Evolutionary conservation across 2,888 invertebrate species (phyloP), one percentile per base, ranked within the genome.

Genomic region (Lomographa bimaculata): DNA sequence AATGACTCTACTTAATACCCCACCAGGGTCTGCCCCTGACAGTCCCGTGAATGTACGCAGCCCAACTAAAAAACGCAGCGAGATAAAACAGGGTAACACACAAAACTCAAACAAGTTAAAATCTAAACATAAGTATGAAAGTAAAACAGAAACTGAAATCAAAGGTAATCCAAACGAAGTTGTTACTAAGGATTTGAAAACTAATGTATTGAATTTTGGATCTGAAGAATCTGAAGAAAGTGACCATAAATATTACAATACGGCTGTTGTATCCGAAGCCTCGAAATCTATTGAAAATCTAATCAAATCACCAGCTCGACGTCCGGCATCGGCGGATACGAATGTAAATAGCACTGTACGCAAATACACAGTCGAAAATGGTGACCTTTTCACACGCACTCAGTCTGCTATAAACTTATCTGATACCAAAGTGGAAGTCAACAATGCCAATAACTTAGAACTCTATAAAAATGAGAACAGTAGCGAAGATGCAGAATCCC

Each of bases 281-380:
- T 57, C 76, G 2, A 80, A 76, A 48, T 73, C 76, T 6, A 66
- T 78, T 34, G 79, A 85, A 16, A 71, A 60, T 41, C 52, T 83
- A 32, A 74, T 85, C 5, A 83, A 78, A 43, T 84, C 89, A 17
- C 85, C 86, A 11, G 75, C 74, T 2, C 62, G 78, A 20, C 64
- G 77, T 50, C 82, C 82, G n/a, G 48, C 71, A 7, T 79, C 79
- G 14, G 76, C 71, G 17, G 64, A 60, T 48, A 55, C 61, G 12
- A 65, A 67, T 41, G 61, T 71, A 36, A 62, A 55, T 34, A 57
- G 60, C 7, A 42, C 54, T 6, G 39, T 58, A 23, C 56, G 56
- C 23, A 76, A 75, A 54, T 64, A 70, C 50, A 51, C 43, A 3
- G 44, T 54, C 24, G 59, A 54, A 40, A 67, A 67, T 39, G 57